Conservation (phyloP, 2,113 vertebrate species). For the Crotophaga sulcirostris region DNA sequence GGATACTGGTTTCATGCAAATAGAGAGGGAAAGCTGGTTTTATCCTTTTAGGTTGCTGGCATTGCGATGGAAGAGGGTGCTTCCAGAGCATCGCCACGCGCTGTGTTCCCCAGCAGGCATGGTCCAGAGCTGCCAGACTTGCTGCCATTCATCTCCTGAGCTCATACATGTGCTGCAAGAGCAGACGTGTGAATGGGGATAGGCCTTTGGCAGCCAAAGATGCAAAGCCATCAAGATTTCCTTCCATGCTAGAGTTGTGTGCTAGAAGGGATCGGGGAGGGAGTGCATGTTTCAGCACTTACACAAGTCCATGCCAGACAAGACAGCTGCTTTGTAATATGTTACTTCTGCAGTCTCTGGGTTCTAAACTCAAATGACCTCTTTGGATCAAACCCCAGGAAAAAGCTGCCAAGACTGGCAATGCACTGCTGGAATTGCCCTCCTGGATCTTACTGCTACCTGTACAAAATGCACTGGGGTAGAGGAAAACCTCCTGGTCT, state of each 20-base stretch:
- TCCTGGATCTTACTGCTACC: not conserved
- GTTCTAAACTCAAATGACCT: not conserved
- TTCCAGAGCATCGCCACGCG: not conserved
- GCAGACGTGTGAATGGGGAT: too few relatives aligned
- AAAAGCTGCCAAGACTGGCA: not conserved
- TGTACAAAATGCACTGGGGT: not conserved
- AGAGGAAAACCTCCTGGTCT: not conserved
- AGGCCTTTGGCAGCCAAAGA: not conserved
- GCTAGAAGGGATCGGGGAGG: not conserved
- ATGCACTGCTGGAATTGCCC: not conserved
- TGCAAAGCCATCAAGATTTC: not conserved
- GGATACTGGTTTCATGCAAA: not conserved
- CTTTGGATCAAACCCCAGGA: not conserved
- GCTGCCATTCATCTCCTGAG: not conserved
- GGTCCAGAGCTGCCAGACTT: not conserved
- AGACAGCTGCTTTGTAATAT: not conserved
- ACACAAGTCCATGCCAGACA: rapidly evolving
- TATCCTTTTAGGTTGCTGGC: not conserved
- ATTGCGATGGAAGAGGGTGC: not conserved
- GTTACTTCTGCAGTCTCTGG: not conserved
- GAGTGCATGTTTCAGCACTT: not conserved
- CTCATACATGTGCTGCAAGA: not conserved
- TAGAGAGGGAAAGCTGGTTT: not conserved
- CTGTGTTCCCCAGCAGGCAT: not conserved
- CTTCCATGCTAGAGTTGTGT: not conserved